Percentiles rank a stretch among this genome's conserved stretches.
phyloP scores from a whole-genome alignment of 2,888 invertebrate species.

The Acronicta psi region DNA sequence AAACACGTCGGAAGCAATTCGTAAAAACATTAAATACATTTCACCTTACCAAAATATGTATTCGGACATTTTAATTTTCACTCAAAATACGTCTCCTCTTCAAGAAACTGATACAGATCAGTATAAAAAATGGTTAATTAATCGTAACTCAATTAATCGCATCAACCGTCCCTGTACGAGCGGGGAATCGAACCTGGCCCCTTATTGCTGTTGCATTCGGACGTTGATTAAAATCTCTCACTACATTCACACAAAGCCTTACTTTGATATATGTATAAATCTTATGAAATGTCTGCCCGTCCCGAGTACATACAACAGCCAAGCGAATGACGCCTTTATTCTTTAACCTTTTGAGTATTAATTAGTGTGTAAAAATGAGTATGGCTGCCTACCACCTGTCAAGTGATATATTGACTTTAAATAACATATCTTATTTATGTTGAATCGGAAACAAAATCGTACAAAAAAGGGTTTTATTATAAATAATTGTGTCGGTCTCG shows the following conservation, averaged over 20 bases:
- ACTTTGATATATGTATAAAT: conserved; percentile 88
- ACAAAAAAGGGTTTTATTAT: conserved; percentile 85
- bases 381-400: conserved; percentile 87
- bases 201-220: conserved; percentile 64
- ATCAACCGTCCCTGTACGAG: conserved; percentile 67
- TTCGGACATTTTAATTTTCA: conserved; percentile 45
- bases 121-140: conserved; percentile 65
- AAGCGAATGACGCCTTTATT: conserved; percentile 64
- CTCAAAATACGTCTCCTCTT: conserved; percentile 44
- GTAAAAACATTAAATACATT: conserved; percentile 36
- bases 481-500: conserved; percentile 78
- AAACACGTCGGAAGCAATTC: conserved; percentile 42
- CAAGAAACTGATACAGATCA: conserved; percentile 57
- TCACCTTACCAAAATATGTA: conserved; percentile 32
- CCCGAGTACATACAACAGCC: conserved; percentile 64
- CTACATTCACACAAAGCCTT: conserved; percentile 85
- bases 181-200: conserved; percentile 67
- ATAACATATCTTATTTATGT: conserved; percentile 90
- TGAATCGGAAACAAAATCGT: conserved; percentile 88
- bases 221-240: conserved; percentile 88
- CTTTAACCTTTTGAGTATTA: conserved; percentile 58
- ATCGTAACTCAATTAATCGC: conserved; percentile 71
- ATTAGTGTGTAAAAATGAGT: conserved; percentile 58
- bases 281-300: conserved; percentile 81
- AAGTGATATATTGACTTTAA: conserved; percentile 89